Evolutionary conservation across 30 jellyfish, hydroid and myxozoan species (phyloP), one percentile per base, ranked within the genome.

Genomic region (Turritopsis dohrnii): DNA sequence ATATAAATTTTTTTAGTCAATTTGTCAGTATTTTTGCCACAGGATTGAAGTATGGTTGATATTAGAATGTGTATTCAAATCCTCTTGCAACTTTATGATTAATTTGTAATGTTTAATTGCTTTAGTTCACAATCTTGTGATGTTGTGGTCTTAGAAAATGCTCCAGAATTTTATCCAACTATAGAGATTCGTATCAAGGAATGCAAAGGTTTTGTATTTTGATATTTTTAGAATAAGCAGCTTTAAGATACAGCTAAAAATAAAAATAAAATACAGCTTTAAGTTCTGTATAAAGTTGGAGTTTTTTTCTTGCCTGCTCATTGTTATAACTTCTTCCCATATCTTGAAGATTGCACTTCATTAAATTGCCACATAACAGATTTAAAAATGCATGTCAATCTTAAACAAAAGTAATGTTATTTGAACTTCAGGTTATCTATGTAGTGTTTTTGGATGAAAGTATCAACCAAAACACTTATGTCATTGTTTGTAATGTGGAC

Each of bases 101-200:
- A 7, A 27, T 7, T 24, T 74, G 19, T 30, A 74, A 21, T n/a
- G 27, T 74, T 27, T 28, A 0, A 52, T 24, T 0, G 1, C 73
- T 76, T 73, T 66, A 90, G 96, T 73, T 26, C 96, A 3, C 80
- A 74, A 0, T 83, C 95, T 52, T 89, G 81, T 18, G 94, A 90
- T 71, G 93, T 86, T 8, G 83, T 84, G 52, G 75, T 90, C 52
- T 71, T 90, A 29, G 97, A 90, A 79, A 90, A 90, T 87, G 90
- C 96, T 1, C 65, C 88, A 21, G 97, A 90, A 82, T 90, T 29
- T 83, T 90, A 86, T 76, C 89, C 81, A 21, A 86, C 76, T 54
- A 81, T 90, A 18, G 96, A 90, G 73, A 88, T 90, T 28, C 86
- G 85, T 29, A 77, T 90, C 80, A 87, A 83, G 27, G 97, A 90